Percentiles rank a stretch among this genome's conserved stretches.
These are phyloP conservation scores for Meles meles DNA, from an alignment of 2,113 vertebrate species.

Conservation along the genomic window DNA sequence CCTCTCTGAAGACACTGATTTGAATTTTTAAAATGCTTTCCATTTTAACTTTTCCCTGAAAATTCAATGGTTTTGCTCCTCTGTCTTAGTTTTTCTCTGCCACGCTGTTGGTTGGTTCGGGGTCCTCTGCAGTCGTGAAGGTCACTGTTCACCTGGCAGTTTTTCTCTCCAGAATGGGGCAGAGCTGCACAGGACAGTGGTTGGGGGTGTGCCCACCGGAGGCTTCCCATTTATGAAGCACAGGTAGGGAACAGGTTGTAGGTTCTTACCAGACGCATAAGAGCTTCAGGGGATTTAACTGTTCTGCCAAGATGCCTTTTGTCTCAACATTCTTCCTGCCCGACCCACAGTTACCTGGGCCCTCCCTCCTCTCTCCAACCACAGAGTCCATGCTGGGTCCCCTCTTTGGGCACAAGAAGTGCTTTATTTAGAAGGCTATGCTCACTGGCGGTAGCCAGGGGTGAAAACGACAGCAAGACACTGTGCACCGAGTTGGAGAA, in stretches of 20 bases:
- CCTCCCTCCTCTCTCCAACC: neutral
- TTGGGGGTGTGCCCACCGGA: neutral
- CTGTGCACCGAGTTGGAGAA: conserved; percentile 32
- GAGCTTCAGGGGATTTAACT: neutral
- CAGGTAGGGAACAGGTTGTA: neutral
- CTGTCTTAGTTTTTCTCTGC: conserved; percentile 19
- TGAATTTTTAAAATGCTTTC: neutral
- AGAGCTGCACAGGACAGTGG: neutral
- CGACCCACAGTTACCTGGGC: neutral
- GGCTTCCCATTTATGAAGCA: neutral
- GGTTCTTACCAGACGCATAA: neutral
- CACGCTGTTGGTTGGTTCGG: neutral
- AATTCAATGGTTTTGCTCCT: neutral
- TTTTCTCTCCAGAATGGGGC: neutral
- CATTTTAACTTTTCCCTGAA: neutral
- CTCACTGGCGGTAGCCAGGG: neutral
- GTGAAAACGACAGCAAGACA: neutral
- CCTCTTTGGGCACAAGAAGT: neutral
- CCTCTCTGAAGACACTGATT: neutral
- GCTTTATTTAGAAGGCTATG: conserved; percentile 51
- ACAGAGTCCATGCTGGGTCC: neutral
- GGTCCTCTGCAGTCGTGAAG: neutral
- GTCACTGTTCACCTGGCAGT: neutral
- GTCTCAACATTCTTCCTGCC: neutral
- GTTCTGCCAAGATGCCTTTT: neutral